Percentiles rank a stretch among this genome's conserved stretches.
Conservation (phyloP, 2,888 invertebrate genomes). For the Spicauda simplicius region DNA sequence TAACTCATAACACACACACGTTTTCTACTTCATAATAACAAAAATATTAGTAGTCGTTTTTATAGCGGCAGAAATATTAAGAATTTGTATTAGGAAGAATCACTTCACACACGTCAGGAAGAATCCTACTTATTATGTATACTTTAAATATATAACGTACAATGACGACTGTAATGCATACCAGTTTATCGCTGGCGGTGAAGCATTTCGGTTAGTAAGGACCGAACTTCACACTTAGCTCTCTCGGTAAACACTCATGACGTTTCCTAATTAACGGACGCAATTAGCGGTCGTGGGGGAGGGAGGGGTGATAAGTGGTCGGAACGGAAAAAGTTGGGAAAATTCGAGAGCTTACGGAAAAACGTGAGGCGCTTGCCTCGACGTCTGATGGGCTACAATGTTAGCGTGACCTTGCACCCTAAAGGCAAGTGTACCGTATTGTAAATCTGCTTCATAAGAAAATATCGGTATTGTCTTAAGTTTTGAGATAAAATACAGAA, state of each 20-base stretch:
- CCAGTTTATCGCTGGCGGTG: background rate
- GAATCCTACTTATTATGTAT: too few species aligned
- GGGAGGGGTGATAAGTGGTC: slow-evolving; percentile 72
- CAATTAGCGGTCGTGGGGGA: slow-evolving; percentile 82
- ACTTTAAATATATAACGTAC: too few species aligned
- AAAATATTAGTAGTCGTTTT: too few species aligned
- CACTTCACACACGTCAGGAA: too few species aligned
- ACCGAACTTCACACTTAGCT: slow-evolving; percentile 83
- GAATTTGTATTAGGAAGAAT: too few species aligned
- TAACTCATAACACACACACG: too few species aligned
- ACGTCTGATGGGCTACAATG: slow-evolving; percentile 24
- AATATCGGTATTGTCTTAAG: too few species aligned
- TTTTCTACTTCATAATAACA: too few species aligned
- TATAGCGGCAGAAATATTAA: too few species aligned
- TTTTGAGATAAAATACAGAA: too few species aligned
- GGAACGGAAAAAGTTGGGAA: slow-evolving; percentile 78
- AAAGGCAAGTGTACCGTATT: background rate
- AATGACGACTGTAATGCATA: background rate
- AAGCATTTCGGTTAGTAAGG: slow-evolving; percentile 58
- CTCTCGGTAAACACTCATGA: slow-evolving; percentile 84
- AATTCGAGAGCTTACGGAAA: slow-evolving; percentile 64
- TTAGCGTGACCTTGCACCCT: slow-evolving; percentile 14
- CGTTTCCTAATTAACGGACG: slow-evolving; percentile 85
- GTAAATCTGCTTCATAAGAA: background rate
- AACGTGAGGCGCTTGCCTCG: slow-evolving; percentile 39